Base-by-base conservation (phyloP, 2,113 vertebrate species). In the Nothoprocta perdicaria region DNA sequence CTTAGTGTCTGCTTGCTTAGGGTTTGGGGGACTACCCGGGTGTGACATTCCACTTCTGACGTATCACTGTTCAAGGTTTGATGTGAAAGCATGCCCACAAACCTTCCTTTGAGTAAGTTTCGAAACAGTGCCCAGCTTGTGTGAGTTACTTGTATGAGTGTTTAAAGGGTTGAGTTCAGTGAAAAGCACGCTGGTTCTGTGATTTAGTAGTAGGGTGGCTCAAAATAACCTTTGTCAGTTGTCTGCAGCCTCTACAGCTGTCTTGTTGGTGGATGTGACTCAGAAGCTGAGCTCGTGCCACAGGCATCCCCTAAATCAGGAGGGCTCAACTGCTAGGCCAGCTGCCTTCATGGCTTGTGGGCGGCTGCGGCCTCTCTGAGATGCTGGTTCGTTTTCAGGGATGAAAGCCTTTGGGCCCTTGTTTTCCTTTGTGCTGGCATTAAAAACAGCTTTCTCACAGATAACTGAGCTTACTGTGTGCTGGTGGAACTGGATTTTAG, bases 191-290 rank as follows among this genome's bases (percentile, higher is more conserved):
- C 38, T 45, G 38, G 26, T 90, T 55, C 41, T 86, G 55, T 78
- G 11, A 61, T 76, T 46, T 79, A 35, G 55, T 69, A 63, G 75
- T 9, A 35, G 31, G 14, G 14, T 87, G 57, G 86, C 61, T 92
- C 82, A 83, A 80, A 92, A 88, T 80, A 68, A 57, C n/a, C 43
- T 84, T 68, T 79, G 48, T 93, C 58, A 55, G 45, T 76, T 58
- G 71, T 66, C 75, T 82, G 57, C 69, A 86, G 69, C 75, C 45
- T 87, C 75, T 80, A 67, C 95, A 94, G 81, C 91, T 96, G 91
- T 91, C 91, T 55, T 41, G 81, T 67, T 63, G 80, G 19, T 55
- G 63, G 87, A 24, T 55, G 66, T 89, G 89, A 96, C 55, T 96
- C 94, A 95, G 84, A 85, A 93, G 55, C 45, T 77, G 53, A 45